Conservation (phyloP, 2,888 invertebrate genomes). For the Luperina testacea region DNA sequence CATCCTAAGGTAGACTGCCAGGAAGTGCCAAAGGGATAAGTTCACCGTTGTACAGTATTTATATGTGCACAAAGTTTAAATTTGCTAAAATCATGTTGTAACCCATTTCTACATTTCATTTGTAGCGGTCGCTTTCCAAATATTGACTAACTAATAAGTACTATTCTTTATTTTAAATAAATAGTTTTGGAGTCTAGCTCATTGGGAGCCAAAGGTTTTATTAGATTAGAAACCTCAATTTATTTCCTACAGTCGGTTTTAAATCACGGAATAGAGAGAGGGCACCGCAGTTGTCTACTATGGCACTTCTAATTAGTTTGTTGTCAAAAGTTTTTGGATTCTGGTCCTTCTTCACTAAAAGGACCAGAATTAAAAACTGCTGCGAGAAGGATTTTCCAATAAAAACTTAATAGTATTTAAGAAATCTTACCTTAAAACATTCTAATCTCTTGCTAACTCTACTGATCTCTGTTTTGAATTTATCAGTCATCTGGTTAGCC, state of each 20-base stretch:
- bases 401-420: background rate
- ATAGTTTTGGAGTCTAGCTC: too few species aligned
- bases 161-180: too few species aligned
- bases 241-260: background rate
- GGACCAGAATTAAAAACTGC: background rate
- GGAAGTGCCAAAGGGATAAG: too few species aligned
- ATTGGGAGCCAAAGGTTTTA: too few species aligned
- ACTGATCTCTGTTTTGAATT: constrained; percentile 75
- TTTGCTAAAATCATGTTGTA: too few species aligned
- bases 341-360: background rate
- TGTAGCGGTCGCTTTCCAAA: too few species aligned
- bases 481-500: constrained; percentile 75
- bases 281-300: background rate
- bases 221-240: background rate
- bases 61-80: too few species aligned
- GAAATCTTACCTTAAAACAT: constrained; percentile 80
- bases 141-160: too few species aligned
- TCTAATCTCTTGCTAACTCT: constrained; percentile 76
- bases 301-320: background rate
- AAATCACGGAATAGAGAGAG: background rate
- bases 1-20: background rate
- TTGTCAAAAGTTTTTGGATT: background rate
- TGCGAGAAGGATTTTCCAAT: background rate
- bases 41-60: background rate
- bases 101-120: too few species aligned